Conservation (phyloP, 2,888 invertebrate species). For the Lycophotia porphyrea region DNA sequence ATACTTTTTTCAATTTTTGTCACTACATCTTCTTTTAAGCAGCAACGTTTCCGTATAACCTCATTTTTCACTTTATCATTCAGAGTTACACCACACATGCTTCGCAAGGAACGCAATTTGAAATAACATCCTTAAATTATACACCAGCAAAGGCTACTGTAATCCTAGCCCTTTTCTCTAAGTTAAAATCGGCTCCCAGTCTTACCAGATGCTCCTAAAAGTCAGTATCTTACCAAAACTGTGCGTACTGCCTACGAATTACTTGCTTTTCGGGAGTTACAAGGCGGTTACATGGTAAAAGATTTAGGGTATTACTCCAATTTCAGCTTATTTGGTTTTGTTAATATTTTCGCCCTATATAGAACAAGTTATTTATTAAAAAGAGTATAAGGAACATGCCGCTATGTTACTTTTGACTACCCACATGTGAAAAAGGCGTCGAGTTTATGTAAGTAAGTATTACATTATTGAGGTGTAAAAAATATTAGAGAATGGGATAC, state of each 20-base stretch:
- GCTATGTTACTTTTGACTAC: neutral
- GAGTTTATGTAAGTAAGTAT: neutral
- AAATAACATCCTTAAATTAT: neutral
- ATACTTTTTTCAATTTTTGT: too few relatives aligned
- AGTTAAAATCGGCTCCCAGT: neutral
- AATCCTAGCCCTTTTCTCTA: neutral
- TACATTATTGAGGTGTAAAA: neutral
- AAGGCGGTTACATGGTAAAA: conserved; percentile 8
- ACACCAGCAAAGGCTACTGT: neutral
- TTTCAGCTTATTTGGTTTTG: conserved; percentile 36
- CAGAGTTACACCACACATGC: too few relatives aligned
- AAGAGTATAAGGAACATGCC: neutral
- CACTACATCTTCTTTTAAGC: too few relatives aligned
- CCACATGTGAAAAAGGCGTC: too few relatives aligned
- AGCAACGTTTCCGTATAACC: too few relatives aligned
- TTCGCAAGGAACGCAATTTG: too few relatives aligned
- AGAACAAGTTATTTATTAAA: conserved; percentile 2
- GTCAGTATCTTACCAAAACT: conserved; percentile 11
- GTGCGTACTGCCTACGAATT: conserved; percentile 45
- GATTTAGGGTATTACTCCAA: conserved; percentile 37
- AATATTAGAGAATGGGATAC: too few relatives aligned
- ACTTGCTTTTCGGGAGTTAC: conserved; percentile 30
- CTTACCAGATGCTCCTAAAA: conserved; percentile 15
- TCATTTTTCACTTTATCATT: too few relatives aligned
- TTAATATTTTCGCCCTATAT: conserved; percentile 3